Base-by-base conservation (phyloP, 1,140 invertebrate genomes). In the Eriosoma lanigerum region DNA sequence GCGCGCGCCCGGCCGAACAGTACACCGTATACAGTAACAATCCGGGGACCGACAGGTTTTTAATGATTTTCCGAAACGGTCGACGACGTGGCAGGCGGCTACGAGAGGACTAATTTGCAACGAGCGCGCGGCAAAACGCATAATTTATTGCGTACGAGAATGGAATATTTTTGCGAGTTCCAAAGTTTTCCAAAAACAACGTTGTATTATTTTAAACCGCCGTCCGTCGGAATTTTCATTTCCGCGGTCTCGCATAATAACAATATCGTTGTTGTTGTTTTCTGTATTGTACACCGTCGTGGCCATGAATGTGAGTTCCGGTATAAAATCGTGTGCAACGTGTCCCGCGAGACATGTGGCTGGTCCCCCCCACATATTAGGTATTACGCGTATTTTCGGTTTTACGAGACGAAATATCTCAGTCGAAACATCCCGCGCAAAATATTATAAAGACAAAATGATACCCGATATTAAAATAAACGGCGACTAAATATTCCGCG, bases 1-100 rank as follows among this genome's bases (percentile, higher is more conserved):
- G 72, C 26, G 32, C n/a, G 26, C 38, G 21, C n/a, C 15, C 21
- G 5, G 32, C 44, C 73, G 15, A 60, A 46, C 54, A 13, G 48
- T 8, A 26, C 17, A 19, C 24, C 26, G 12, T 60, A 6, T 26
- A 60, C n/a, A n/a, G n/a, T n/a, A n/a, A n/a, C n/a, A n/a, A n/a
- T n/a, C 10, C 32, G 6, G n/a, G 38, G 24, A 26, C 52, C 32
- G 73, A 76, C 73, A 76, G 56, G 73, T 76, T 76, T 76, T 76
- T 76, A 76, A 76, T 76, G 73, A 76, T 76, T 76, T 76, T 44
- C 38, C 73, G 21, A 76, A 76, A 76, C 24, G 73, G 73, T 60
- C 38, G 52, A 12, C 60, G 60, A 12, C 52, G 48, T 52, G 38
- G n/a, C 60, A 15, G 24, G 38, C 10, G 46, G 46, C 6, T n/a